phyloP scores from a whole-genome alignment of 2,113 vertebrate species.

The Paramisgurnus dabryanus region DNA sequence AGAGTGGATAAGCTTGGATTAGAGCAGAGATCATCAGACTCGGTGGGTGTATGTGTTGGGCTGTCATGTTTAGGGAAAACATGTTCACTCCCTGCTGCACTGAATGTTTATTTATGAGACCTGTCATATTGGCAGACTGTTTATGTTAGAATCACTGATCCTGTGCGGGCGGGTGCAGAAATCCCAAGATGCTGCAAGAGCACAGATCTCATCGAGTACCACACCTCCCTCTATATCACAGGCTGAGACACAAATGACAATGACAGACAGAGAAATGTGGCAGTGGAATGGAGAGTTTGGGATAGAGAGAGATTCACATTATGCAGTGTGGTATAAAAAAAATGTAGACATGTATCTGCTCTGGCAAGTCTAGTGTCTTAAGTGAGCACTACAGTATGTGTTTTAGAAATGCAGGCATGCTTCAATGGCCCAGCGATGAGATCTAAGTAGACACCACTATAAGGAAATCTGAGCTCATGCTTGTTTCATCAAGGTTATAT shows the following conservation, averaged over 20 bases:
- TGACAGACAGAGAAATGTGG: conserved; percentile 24
- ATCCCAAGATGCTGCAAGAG: conserved; percentile 11
- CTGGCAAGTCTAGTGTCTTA: background rate
- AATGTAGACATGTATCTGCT: background rate
- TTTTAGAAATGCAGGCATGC: conserved; percentile 35
- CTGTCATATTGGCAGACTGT: conserved; percentile 61
- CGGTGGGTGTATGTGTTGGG: conserved; percentile 40
- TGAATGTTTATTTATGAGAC: conserved; percentile 68
- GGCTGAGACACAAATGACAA: conserved; percentile 8
- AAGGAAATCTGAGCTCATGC: conserved; percentile 11
- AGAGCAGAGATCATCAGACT: conserved; percentile 45
- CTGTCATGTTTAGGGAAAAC: conserved; percentile 64
- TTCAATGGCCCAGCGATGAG: conserved; percentile 22
- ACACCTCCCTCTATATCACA: conserved; percentile 22
- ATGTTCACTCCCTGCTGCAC: conserved; percentile 50
- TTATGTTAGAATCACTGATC: conserved; percentile 46
- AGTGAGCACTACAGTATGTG: background rate
- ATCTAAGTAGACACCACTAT: conserved; percentile 15
- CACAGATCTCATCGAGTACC: conserved; percentile 16
- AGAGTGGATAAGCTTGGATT: conserved; percentile 37
- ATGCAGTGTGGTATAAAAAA: background rate
- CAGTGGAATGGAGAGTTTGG: background rate
- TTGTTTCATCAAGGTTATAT: conserved; percentile 21
- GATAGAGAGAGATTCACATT: background rate
- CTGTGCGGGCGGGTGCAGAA: conserved; percentile 7